phyloP scores from a whole-genome alignment of 2,797 vertebrate species.

The Cryptoprocta ferox region DNA sequence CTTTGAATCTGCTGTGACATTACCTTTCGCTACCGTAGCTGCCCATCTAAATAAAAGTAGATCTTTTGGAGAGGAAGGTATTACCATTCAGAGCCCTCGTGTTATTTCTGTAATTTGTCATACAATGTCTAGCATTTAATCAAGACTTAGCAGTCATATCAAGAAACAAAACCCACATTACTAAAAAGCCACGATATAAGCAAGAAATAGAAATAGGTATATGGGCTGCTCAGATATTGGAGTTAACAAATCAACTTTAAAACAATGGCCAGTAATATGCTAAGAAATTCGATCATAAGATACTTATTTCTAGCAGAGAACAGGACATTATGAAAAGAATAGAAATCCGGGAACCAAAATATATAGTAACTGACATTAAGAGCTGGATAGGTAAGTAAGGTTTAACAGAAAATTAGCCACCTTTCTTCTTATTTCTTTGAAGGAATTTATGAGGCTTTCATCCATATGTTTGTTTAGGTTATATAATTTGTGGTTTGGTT shows the following conservation, averaged over 20 bases:
- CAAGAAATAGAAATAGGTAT: not conserved
- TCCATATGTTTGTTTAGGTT: not conserved
- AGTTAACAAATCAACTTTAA: not conserved
- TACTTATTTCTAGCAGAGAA: not conserved
- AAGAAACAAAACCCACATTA: not conserved
- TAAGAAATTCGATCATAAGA: not conserved
- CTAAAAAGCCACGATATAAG: not conserved
- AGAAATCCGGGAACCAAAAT: not conserved
- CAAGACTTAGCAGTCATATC: not conserved
- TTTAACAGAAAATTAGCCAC: not conserved
- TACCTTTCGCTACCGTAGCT: not conserved
- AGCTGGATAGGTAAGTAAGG: not conserved
- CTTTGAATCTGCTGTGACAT: not conserved
- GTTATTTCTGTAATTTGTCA: not conserved
- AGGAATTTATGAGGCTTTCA: not conserved
- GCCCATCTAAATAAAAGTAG: not conserved
- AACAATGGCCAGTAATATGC: not conserved
- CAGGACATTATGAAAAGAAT: not conserved
- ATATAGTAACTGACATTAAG: not conserved
- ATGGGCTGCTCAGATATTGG: not conserved
- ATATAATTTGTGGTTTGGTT: not conserved
- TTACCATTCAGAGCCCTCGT: not conserved
- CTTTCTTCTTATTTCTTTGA: not conserved
- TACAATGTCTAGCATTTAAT: not conserved
- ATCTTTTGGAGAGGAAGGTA: not conserved